phyloP scores from a whole-genome alignment of 2,113 vertebrate species.

The Pycnonotus jocosus region DNA sequence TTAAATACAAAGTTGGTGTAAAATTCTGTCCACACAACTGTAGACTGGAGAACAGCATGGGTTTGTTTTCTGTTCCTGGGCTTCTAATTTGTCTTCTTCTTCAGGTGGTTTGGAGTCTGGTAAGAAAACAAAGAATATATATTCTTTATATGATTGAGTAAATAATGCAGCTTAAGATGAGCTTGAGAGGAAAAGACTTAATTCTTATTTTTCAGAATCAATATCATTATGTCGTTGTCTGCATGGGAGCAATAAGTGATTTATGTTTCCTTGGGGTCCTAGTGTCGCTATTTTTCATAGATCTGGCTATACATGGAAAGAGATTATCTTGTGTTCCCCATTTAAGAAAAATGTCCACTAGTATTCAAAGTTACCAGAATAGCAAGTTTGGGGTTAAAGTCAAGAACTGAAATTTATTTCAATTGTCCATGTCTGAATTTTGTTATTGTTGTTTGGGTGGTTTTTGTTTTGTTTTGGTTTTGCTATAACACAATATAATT shows the following conservation, averaged over 20 bases:
- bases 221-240: not conserved
- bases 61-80: not conserved
- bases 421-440: not conserved
- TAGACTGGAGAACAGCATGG: slow-evolving; percentile 46
- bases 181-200: not conserved
- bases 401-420: not conserved
- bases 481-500: not conserved
- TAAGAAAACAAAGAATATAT: slow-evolving; percentile 43
- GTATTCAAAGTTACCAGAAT: not conserved
- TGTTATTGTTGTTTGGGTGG: not conserved
- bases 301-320: not conserved
- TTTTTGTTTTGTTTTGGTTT: not conserved
- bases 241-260: not conserved
- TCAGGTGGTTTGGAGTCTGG: slow-evolving; percentile 59
- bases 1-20: slow-evolving; percentile 22
- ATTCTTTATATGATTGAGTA: not conserved
- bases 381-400: not conserved
- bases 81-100: slow-evolving; percentile 32
- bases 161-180: not conserved
- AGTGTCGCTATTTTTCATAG: not conserved
- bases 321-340: not conserved
- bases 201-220: not conserved
- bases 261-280: not conserved
- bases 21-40: not conserved
- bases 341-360: not conserved